phyloP scores from a whole-genome alignment of 2,888 invertebrate genomes.

The Plebejus argus region DNA sequence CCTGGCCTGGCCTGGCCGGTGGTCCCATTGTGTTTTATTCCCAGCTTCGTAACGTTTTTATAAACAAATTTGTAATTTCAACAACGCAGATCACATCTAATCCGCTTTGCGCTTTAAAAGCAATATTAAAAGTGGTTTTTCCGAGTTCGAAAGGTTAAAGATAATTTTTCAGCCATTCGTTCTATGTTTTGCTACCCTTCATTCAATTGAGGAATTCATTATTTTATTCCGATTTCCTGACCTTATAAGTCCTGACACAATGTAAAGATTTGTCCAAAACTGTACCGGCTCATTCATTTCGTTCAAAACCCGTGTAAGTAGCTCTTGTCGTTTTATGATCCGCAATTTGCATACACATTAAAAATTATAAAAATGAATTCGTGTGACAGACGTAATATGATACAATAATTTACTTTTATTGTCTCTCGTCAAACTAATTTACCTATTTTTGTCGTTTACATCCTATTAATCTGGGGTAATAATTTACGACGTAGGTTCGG shows the following conservation, averaged over 20 bases:
- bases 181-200: no score
- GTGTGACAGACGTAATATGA: slow-evolving; percentile 40
- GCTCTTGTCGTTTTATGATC: slow-evolving; percentile 66
- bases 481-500: neutral
- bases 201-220: no score
- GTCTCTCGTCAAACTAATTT: slow-evolving; percentile 15
- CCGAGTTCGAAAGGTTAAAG: no score
- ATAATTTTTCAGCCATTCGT: no score
- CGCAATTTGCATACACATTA: slow-evolving; percentile 63
- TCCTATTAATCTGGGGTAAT: slow-evolving; percentile 10
- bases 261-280: no score
- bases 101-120: no score
- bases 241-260: no score
- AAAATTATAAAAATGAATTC: slow-evolving; percentile 55
- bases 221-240: no score
- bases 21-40: slow-evolving; percentile 74
- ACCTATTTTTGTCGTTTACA: slow-evolving; percentile 23
- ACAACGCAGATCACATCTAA: no score
- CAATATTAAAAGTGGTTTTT: no score
- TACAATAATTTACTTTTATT: slow-evolving; percentile 25
- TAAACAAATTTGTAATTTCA: no score
- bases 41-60: slow-evolving; percentile 47
- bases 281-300: neutral
- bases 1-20: slow-evolving; percentile 73
- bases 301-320: neutral